Evolutionary conservation across 2,113 vertebrate genomes (phyloP).

Genomic region (Tangachromis dhanisi): DNA sequence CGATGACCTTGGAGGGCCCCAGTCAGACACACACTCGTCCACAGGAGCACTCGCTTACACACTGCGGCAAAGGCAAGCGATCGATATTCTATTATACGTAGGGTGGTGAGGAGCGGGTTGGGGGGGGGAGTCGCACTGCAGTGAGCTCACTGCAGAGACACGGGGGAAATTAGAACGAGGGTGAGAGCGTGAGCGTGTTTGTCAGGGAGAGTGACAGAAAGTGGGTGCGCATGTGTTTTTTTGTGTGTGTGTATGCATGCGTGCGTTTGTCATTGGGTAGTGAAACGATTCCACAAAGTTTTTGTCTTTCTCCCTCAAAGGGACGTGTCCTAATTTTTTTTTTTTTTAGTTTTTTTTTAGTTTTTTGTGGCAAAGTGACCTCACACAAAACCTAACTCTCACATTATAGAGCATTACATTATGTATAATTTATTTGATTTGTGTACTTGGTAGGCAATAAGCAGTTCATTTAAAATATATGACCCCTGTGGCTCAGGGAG

Average conservation of each 20-base stretch:
- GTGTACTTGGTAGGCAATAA: not conserved
- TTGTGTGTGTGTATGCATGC: conserved; percentile 26
- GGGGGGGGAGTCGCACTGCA: conserved; percentile 57
- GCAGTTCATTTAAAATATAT: conserved; percentile 34
- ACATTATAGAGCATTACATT: not conserved
- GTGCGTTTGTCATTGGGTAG: conserved; percentile 36
- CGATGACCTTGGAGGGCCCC: conserved; percentile 73
- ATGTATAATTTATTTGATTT: conserved; percentile 1
- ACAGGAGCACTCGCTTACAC: conserved; percentile 52
- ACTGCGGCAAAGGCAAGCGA: conserved; percentile 70
- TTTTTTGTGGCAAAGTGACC: not conserved
- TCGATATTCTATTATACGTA: conserved; percentile 79
- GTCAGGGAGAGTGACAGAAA: conserved; percentile 45
- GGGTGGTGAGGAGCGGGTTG: conserved; percentile 32
- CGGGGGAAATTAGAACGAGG: conserved; percentile 61
- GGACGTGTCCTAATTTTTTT: not conserved
- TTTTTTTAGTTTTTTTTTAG: not conserved
- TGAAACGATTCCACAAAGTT: conserved; percentile 3
- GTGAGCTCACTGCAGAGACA: conserved; percentile 64
- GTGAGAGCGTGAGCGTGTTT: conserved; percentile 46
- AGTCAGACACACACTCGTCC: conserved; percentile 22
- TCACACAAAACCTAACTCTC: not conserved
- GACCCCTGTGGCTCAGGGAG: not conserved
- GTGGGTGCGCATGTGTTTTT: conserved; percentile 11
- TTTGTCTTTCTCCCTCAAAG: not conserved